Evolutionary conservation across 2,797 vertebrate species (phyloP).

Genomic region (Leuciscus waleckii): DNA sequence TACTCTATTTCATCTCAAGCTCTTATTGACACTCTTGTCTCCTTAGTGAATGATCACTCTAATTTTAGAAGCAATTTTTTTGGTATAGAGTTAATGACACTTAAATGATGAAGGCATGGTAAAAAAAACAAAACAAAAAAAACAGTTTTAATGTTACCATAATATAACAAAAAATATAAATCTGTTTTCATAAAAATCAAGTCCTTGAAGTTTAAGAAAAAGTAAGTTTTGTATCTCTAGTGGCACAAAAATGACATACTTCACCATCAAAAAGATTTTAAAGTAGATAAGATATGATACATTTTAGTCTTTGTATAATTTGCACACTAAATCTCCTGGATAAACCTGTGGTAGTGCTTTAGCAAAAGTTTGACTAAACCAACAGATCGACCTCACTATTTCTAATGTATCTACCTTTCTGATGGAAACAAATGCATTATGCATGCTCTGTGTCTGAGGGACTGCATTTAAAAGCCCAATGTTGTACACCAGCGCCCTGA

Average conservation of each 20-base stretch:
- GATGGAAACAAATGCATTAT: slow-evolving; percentile 82
- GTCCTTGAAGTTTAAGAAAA: neutral
- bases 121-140: too few relatives aligned
- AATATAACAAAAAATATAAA: neutral
- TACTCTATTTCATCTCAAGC: neutral
- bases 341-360: slow-evolving; percentile 36
- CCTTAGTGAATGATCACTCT: neutral
- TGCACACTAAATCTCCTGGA: neutral
- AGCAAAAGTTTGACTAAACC: slow-evolving; percentile 76
- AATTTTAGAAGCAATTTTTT: neutral
- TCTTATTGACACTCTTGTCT: neutral
- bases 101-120: neutral
- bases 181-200: neutral
- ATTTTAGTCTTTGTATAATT: neutral
- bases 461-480: slow-evolving; percentile 77
- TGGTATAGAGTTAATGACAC: neutral
- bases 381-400: slow-evolving; percentile 69
- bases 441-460: slow-evolving; percentile 76
- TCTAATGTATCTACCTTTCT: slow-evolving; percentile 76
- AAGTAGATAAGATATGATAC: neutral
- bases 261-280: neutral
- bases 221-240: neutral
- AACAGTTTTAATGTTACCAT: neutral
- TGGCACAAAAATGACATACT: neutral
- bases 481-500: slow-evolving; percentile 79